These are phyloP conservation scores for Xiphophorus birchmanni DNA, from an alignment of 2,797 vertebrate species.

Conservation along the genomic window DNA sequence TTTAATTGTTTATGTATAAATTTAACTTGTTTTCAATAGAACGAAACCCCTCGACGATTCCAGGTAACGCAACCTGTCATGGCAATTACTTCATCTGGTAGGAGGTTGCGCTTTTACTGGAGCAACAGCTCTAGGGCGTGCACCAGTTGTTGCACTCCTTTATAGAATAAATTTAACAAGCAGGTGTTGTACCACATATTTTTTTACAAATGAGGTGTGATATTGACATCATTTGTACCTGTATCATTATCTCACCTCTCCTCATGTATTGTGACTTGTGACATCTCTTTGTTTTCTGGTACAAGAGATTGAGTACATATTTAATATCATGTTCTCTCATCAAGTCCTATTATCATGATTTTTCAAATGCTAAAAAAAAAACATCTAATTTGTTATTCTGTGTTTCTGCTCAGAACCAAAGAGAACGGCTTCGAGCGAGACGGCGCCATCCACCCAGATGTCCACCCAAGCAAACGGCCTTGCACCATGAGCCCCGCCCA, in stretches of 20 bases:
- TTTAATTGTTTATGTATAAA: slow-evolving; percentile 30
- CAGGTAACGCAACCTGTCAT: slow-evolving; percentile 19
- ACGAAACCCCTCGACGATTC: slow-evolving; percentile 27
- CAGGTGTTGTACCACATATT: slow-evolving; percentile 16
- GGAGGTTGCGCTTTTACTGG: slow-evolving; percentile 19
- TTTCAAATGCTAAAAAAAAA: neutral
- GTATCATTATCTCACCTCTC: neutral
- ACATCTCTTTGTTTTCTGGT: slow-evolving; percentile 22
- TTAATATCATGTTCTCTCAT: neutral
- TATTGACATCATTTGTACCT: slow-evolving; percentile 14
- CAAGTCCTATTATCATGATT: too few relatives aligned
- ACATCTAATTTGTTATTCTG: neutral
- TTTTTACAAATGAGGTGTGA: slow-evolving; percentile 25
- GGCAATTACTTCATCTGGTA: slow-evolving; percentile 24
- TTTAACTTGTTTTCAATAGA: slow-evolving; percentile 33
- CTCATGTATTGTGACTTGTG: slow-evolving; percentile 7
- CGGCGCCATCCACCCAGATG: slow-evolving; percentile 84
- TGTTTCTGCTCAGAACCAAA: slow-evolving; percentile 77
- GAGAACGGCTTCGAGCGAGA: slow-evolving; percentile 94
- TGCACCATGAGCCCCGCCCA: slow-evolving; percentile 98
- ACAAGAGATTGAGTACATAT: slow-evolving; percentile 2
- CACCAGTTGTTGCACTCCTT: slow-evolving; percentile 26
- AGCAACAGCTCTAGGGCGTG: neutral
- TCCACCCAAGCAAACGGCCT: slow-evolving; percentile 89
- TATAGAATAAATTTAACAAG: slow-evolving; percentile 18